phyloP scores from a whole-genome alignment of 2,797 vertebrate genomes.

The Merluccius polli region DNA sequence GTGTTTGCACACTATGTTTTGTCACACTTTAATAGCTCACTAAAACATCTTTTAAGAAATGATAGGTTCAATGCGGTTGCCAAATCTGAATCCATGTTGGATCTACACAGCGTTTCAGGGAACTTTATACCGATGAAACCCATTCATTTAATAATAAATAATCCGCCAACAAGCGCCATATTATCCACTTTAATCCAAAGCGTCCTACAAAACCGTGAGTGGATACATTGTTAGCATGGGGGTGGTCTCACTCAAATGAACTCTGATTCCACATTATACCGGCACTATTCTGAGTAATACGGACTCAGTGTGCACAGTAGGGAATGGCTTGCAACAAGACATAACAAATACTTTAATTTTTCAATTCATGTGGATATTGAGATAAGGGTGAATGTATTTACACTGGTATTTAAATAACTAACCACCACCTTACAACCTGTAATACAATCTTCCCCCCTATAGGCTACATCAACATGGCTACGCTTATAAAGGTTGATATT shows the following conservation, averaged over 20 bases:
- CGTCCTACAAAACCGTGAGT: neutral
- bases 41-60: neutral
- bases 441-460: neutral
- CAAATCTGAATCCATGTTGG: neutral
- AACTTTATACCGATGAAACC: neutral
- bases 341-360: neutral
- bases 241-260: neutral
- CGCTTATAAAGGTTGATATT: neutral
- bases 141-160: neutral
- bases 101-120: neutral
- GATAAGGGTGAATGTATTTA: neutral
- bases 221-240: neutral
- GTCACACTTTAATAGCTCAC: neutral
- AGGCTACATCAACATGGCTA: conserved; percentile 4
- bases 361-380: neutral
- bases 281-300: neutral
- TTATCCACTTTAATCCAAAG: neutral
- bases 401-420: neutral
- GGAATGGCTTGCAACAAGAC: neutral
- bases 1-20: neutral
- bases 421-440: neutral
- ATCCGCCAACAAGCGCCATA: too few species aligned
- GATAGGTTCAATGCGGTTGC: neutral
- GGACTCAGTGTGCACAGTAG: neutral
- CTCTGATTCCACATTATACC: neutral